Base-by-base conservation (phyloP, 1,140 invertebrate species). In the Musca vetustissima region DNA sequence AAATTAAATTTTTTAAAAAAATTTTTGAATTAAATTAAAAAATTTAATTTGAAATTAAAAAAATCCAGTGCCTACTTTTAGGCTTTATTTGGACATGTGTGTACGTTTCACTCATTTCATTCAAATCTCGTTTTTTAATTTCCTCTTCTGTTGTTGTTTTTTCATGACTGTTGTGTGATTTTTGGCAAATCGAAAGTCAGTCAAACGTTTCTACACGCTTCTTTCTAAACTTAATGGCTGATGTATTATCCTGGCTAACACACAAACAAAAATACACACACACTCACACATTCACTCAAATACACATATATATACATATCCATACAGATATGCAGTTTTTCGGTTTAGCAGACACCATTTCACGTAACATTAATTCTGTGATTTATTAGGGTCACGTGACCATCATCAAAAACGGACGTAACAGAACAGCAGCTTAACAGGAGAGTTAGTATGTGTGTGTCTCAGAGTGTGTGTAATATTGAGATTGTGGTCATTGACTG, bases 361-460 rank as follows among this genome's bases (percentile, higher is more conserved):
- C 79, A 81, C 79, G 79, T 81, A 81, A 81, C 79, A 81, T 81
- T 81, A 81, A 81, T 81, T 80, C 79, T 69, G 79, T 81, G 79
- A 81, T 81, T 81, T 81, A 81, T 81, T 81, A 79, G 79, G 79
- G 79, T 81, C 79, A 81, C 79, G 79, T 81, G 79, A 80, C 72
- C 73, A 73, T 71, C 78, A 77, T n/a, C n/a, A n/a, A n/a, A n/a
- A 75, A 71, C 55, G 64, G 43, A 66, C 55, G 53, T 52, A 67
- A 17, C n/a, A n/a, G n/a, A n/a, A 28, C 28, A 28, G 28, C 22
- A 36, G 53, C 53, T 24, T 15, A 55, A 48, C 25, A 43, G n/a
- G n/a, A n/a, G n/a, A n/a, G n/a, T n/a, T n/a, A n/a, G 75, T 72
- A 48, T 64, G 53, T 69, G 67, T 61, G 67, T 65, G 64, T 50